Evolutionary conservation across 2,113 vertebrate genomes (phyloP), one percentile per base, ranked within the genome.

Genomic region (Amphiprion ocellaris): DNA sequence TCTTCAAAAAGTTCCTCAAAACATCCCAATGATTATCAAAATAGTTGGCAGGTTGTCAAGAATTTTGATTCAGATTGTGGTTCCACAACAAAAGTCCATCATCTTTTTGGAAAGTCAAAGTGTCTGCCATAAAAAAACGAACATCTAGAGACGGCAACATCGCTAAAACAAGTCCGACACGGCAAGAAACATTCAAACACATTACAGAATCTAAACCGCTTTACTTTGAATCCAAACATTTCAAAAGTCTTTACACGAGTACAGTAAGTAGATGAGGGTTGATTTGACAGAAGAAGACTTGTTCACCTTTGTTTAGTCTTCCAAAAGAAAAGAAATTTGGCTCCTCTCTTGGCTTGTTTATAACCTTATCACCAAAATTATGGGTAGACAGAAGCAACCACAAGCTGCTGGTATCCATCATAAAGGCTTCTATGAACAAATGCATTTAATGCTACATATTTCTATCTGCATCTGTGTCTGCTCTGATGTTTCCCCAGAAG

Each of bases 331-430:
- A 37, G 6, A 37, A 37, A 37, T 2, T 10, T 58, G 62, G 17
- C 62, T 39, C 17, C 56, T 65, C 61, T 47, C 52, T 17, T 19
- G 61, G n/a, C n/a, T 49, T 49, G 68, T 37, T 37, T 37, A 37
- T 1, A 37, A 9, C 33, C 33, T 10, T 7, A 26, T 26, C 2
- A 26, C 3, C 26, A 30, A 41, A 74, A 37, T 49, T 12, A 65
- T 49, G 61, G 52, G 10, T 41, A 1, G 44, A 66, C 62, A 50
- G 53, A 66, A 8, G 11, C 21, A 30, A 33, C 11, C 30, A 60
- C 28, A 30, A 77, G 37, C 54, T 54, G 37, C 10, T 28, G 28
- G 47, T 16, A 26, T 67, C 61, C 11, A 15, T 53, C 33, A 61
- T 54, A 37, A 4, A 33, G 67, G 52, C 26, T 44, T 72, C 30